Evolutionary conservation across 1,140 invertebrate genomes (phyloP).

Genomic region (Spodoptera frugiperda): DNA sequence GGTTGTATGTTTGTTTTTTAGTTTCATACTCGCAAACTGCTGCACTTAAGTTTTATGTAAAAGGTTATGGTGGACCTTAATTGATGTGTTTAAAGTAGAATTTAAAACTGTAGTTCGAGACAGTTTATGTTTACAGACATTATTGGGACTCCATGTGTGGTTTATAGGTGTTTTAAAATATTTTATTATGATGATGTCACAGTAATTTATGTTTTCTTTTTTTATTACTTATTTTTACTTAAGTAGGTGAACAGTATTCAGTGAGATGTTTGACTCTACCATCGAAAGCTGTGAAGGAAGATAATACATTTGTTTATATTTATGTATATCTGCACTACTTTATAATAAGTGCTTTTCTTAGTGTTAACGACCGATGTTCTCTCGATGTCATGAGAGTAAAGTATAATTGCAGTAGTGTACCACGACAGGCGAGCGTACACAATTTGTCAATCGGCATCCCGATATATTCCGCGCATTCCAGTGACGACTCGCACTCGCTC

Average conservation of each 20-base stretch:
- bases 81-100: conserved; percentile 5
- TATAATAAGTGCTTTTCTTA: background rate
- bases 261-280: too few relatives aligned
- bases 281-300: too few relatives aligned
- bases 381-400: background rate
- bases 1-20: conserved; percentile 34
- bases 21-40: conserved; percentile 35
- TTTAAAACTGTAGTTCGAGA: background rate
- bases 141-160: background rate
- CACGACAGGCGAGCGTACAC: conserved; percentile 9
- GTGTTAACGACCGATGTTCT: background rate
- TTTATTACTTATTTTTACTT: too few relatives aligned
- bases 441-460: conserved; percentile 44
- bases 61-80: conserved; percentile 23
- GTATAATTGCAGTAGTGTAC: background rate
- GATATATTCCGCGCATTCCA: conserved; percentile 38
- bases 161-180: background rate
- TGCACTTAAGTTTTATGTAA: conserved; percentile 38
- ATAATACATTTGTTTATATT: too few relatives aligned
- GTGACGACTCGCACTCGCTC: conserved; percentile 1
- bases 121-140: background rate
- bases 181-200: too few relatives aligned
- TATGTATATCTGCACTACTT: too few relatives aligned
- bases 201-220: too few relatives aligned
- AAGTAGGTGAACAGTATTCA: too few relatives aligned